Percentiles rank a stretch among this genome's conserved stretches.
These are phyloP conservation scores for Catocala sponsa DNA, from an alignment of 2,888 invertebrate species.

Conservation along the genomic window DNA sequence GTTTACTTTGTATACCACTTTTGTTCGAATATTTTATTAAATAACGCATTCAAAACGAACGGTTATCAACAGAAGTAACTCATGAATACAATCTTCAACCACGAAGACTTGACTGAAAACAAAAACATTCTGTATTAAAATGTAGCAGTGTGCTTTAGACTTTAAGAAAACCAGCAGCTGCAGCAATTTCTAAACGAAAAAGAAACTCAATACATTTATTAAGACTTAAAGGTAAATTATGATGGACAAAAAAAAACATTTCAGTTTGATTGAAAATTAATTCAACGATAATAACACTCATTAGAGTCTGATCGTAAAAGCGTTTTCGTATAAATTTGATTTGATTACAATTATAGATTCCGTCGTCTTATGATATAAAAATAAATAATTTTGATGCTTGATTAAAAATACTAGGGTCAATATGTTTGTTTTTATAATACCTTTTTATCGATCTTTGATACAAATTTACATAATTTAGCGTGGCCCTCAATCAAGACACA, in stretches of 20 bases:
- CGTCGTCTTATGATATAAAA: slow-evolving; percentile 2
- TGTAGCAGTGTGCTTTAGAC: neutral
- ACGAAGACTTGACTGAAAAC: no score
- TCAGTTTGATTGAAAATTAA: slow-evolving; percentile 34
- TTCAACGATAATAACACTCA: slow-evolving; percentile 33
- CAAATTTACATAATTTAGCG: no score
- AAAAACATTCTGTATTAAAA: neutral
- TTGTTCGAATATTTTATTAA: no score
- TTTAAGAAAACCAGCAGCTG: slow-evolving; percentile 4
- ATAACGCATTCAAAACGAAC: no score
- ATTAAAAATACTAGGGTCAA: neutral
- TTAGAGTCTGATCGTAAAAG: slow-evolving; percentile 18
- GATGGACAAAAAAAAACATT: slow-evolving; percentile 16
- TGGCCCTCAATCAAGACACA: no score
- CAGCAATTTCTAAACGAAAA: slow-evolving; percentile 5
- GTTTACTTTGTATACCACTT: no score
- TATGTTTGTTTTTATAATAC: slow-evolving; percentile 5
- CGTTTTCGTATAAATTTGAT: slow-evolving; percentile 25
- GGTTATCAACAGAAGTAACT: no score
- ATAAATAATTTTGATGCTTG: neutral
- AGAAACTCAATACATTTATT: slow-evolving; percentile 9
- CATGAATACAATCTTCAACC: no score
- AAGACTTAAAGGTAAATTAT: slow-evolving; percentile 16
- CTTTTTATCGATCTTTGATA: slow-evolving; percentile 2
- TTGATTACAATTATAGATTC: slow-evolving; percentile 34